phyloP scores from a whole-genome alignment of 2,888 invertebrate species.

The Drosophila paracracens region DNA sequence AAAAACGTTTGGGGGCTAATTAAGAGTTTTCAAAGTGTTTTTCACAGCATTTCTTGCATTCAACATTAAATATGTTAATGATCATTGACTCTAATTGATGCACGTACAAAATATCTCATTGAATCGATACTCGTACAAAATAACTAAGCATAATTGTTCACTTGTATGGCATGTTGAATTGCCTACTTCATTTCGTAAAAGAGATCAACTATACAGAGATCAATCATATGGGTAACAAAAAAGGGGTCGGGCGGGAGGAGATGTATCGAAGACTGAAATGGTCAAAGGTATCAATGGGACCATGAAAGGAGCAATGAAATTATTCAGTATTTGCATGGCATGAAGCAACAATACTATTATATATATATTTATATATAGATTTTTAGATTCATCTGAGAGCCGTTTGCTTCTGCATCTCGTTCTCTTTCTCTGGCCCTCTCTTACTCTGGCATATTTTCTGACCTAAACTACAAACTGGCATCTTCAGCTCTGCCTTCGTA shows the following conservation, averaged over 20 bases:
- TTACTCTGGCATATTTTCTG: background rate
- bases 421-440: background rate
- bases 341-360: too few species aligned
- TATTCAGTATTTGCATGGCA: too few species aligned
- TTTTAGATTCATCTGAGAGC: background rate
- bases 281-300: too few species aligned
- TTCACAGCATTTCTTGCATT: background rate
- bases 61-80: constrained; percentile 7
- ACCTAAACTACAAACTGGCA: constrained; percentile 19
- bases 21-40: constrained; percentile 13
- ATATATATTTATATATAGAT: background rate
- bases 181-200: background rate
- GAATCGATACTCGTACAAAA: background rate
- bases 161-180: background rate
- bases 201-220: too few species aligned
- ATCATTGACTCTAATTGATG: constrained; percentile 14
- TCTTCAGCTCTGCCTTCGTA: constrained; percentile 18
- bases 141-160: background rate
- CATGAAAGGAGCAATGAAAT: too few species aligned
- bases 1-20: constrained; percentile 6
- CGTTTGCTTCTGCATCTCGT: background rate
- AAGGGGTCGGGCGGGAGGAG: too few species aligned
- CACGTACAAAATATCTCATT: background rate
- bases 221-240: too few species aligned
- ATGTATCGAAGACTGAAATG: too few species aligned